Evolutionary conservation across 35 echinoderm and acorn worm species (phyloP).

Genomic region (Heliocidaris tuberculata): DNA sequence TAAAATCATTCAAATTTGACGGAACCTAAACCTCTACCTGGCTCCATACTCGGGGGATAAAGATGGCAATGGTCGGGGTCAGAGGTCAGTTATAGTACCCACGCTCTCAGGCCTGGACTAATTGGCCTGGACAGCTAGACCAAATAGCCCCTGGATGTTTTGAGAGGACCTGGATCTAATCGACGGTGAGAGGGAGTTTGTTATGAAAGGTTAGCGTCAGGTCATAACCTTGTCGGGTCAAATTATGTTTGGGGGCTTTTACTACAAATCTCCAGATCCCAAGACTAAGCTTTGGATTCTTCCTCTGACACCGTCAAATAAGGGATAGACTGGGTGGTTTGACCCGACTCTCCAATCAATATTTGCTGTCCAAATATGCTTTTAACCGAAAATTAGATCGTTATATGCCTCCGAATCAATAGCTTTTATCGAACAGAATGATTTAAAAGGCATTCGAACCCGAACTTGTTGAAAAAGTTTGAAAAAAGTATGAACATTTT

Average conservation of each 20-base stretch:
- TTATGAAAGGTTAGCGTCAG: slow-evolving; percentile 31
- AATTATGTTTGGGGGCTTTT: background rate
- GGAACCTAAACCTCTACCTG: too few relatives aligned
- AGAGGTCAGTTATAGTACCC: background rate
- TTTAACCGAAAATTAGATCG: background rate
- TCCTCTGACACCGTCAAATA: background rate
- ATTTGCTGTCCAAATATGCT: background rate
- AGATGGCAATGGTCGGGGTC: background rate
- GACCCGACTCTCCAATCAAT: background rate
- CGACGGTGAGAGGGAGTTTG: background rate
- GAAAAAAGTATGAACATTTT: too few relatives aligned
- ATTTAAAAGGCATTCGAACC: background rate
- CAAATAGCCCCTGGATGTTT: slow-evolving; percentile 9
- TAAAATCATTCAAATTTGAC: too few relatives aligned
- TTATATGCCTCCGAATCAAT: background rate
- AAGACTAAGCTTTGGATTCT: background rate
- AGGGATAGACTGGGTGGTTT: background rate
- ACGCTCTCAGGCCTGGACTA: background rate
- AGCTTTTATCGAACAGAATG: background rate
- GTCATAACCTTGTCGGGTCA: slow-evolving; percentile 33
- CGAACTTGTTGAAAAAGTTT: too few relatives aligned
- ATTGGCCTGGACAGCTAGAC: slow-evolving; percentile 30
- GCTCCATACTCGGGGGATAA: background rate
- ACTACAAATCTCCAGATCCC: background rate
- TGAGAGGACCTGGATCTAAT: slow-evolving; percentile 25